Conservation (phyloP, 2,113 vertebrate genomes). For the Corapipo altera region DNA sequence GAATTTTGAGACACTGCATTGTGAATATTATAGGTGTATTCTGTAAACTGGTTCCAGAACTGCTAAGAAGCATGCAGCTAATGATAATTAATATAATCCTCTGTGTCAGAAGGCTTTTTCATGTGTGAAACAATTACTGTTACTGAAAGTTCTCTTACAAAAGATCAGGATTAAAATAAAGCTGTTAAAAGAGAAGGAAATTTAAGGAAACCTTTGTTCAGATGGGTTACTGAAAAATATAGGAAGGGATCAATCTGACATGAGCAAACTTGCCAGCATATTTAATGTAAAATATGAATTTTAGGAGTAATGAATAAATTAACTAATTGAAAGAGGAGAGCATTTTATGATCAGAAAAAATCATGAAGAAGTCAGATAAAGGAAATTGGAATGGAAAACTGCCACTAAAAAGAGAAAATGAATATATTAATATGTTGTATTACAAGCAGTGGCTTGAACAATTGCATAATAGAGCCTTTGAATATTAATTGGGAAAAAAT, state of each 20-base stretch:
- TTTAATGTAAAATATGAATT: constrained; percentile 36
- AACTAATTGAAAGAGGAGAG: constrained; percentile 13
- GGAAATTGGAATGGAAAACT: constrained; percentile 34
- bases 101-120: background rate
- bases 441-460: constrained; percentile 4
- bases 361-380: constrained; percentile 33
- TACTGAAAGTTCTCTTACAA: background rate
- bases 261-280: background rate
- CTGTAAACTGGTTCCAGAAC: background rate
- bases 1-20: background rate
- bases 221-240: background rate
- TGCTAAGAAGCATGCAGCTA: background rate
- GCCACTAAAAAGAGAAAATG: constrained; percentile 48
- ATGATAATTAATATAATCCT: background rate
- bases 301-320: constrained; percentile 42
- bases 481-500: constrained; percentile 40
- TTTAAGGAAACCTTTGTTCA: background rate
- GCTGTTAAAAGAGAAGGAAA: background rate
- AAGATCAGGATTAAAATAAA: constrained; percentile 7
- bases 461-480: constrained; percentile 6
- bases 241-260: background rate
- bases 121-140: background rate
- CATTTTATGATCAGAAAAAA: constrained; percentile 59
- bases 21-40: background rate
- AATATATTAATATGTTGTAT: constrained; percentile 44